These are phyloP conservation scores for Holcopasites calliopsidis DNA, from an alignment of 1,140 invertebrate species.

Conservation along the genomic window DNA sequence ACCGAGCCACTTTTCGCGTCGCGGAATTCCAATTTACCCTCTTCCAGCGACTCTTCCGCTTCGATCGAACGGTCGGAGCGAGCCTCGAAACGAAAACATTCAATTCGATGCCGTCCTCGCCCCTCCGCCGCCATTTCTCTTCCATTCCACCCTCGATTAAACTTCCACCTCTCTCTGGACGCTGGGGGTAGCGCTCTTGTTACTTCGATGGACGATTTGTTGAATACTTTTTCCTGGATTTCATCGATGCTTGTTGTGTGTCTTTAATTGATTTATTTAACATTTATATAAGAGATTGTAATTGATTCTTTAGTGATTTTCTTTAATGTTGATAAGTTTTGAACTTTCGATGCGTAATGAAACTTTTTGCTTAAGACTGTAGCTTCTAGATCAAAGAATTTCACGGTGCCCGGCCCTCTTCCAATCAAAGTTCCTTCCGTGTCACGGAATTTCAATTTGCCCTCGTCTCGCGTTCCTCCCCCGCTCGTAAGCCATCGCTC, in stretches of 20 bases:
- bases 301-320: no score
- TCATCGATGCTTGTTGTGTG: no score
- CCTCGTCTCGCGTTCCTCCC: slow-evolving; percentile 15
- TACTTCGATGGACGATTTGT: slow-evolving; percentile 20
- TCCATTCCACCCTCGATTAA: slow-evolving; percentile 31
- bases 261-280: no score
- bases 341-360: no score
- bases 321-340: no score
- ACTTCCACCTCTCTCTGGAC: neutral
- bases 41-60: slow-evolving; percentile 50
- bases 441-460: slow-evolving; percentile 57
- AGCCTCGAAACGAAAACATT: slow-evolving; percentile 70
- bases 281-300: no score
- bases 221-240: neutral
- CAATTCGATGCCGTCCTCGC: slow-evolving; percentile 68
- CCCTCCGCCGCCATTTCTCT: slow-evolving; percentile 46
- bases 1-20: slow-evolving; percentile 67
- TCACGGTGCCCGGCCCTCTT: slow-evolving; percentile 7
- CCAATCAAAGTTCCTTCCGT: slow-evolving; percentile 47
- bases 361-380: neutral
- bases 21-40: slow-evolving; percentile 78
- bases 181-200: neutral
- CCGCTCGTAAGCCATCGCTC: slow-evolving; percentile 16
- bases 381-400: no score
- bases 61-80: slow-evolving; percentile 44